Evolutionary conservation across 2,113 vertebrate species (phyloP), one percentile per base, ranked within the genome.

Genomic region (Salvelinus sp.): DNA sequence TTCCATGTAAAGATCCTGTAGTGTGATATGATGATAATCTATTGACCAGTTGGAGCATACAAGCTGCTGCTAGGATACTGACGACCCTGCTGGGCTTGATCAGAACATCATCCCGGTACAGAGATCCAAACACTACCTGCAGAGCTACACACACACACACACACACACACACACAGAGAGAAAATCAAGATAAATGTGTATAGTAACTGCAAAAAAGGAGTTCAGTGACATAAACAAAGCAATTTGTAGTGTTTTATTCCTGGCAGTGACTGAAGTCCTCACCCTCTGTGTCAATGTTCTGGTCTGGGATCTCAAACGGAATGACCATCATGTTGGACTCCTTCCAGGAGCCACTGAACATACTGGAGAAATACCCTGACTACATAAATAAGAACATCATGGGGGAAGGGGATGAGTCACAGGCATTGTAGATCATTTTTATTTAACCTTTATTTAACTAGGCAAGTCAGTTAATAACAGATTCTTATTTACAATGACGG

Each of bases 351-450:
- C 57, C 33, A 58, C 97, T 98, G 92, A 99, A 99, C 98, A 99
- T 99, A 87, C 97, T 98, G 89, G 96, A 98, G 87, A 99, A 99
- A 91, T 99, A 99, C 18, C 97, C 97, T 5, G 97, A 98, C 98
- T 99, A 74, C 0, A 88, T 44, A 44, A 44, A 44, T 12, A 44
- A 44, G 38, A 44, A 44, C 38, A 44, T 44, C 2, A 10, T 2
- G 38, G 6, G 6, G 7, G 7, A 7, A 2, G 38, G 7, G 38
- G 38, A 5, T 28, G 13, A 22, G 58, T 44, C 60, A 44, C 6
- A 63, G 13, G 50, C n/a, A 63, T 12, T 63, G 23, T 25, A n/a
- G 20, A 25, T 6, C 33, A 6, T 33, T 33, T 33, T 33, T 33
- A 33, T 33, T 33, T 33, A 33, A 33, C 6, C 6, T 33, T 33